Evolutionary conservation across 2,113 vertebrate species (phyloP).

Genomic region (Lynx canadensis): DNA sequence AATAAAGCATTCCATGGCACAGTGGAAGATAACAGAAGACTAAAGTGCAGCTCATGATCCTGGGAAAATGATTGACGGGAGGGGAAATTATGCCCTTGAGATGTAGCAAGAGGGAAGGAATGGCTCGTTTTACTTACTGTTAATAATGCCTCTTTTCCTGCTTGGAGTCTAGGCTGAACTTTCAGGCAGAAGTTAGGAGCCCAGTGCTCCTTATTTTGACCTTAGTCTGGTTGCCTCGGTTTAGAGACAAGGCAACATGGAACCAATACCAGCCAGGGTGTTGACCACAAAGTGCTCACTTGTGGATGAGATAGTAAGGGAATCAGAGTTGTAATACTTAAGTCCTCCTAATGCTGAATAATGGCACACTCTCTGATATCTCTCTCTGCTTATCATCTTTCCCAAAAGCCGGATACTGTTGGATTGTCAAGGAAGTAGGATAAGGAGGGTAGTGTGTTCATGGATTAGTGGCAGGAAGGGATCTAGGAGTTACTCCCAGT

Average conservation of each 20-base stretch:
- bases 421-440: neutral
- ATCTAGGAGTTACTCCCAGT: neutral
- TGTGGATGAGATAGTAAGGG: neutral
- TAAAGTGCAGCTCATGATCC: neutral
- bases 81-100: too few species aligned
- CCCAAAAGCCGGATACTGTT: neutral
- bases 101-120: neutral
- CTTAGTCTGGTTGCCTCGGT: neutral
- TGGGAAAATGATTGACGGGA: neutral
- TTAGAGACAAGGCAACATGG: neutral
- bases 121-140: neutral
- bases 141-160: neutral
- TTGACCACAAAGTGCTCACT: neutral
- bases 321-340: neutral
- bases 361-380: neutral
- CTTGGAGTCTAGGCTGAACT: neutral
- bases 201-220: neutral
- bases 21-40: neutral
- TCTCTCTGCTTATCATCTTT: neutral
- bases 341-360: neutral
- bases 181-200: neutral
- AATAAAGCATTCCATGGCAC: neutral
- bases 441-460: neutral
- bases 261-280: neutral
- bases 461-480: neutral